Evolutionary conservation across 2,113 vertebrate genomes (phyloP).

Genomic region (Lepidiolamprologus cunningtoni): DNA sequence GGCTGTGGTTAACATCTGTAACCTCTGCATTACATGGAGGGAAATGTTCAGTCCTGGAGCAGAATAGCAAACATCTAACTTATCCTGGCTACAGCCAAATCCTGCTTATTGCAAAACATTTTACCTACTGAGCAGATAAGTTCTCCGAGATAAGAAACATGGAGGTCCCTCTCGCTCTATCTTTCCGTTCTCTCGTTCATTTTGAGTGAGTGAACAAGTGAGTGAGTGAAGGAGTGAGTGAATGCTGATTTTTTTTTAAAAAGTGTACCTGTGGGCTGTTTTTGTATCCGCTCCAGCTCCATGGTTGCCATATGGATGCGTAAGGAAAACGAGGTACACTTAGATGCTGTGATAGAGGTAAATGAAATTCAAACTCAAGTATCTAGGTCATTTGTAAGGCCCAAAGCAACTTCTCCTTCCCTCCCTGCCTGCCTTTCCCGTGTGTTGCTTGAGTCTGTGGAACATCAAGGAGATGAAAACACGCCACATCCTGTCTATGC

Average conservation of each 20-base stretch:
- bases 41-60: conserved; percentile 60
- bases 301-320: conserved; percentile 33
- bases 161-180: not conserved
- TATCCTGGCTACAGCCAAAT: conserved; percentile 24
- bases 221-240: not conserved
- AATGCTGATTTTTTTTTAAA: conserved; percentile 2
- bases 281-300: conserved; percentile 30
- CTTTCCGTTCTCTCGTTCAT: not conserved
- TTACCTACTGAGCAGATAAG: conserved; percentile 21
- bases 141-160: conserved; percentile 31
- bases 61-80: conserved; percentile 61
- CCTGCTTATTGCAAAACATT: conserved; percentile 42
- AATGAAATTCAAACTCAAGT: conserved; percentile 59
- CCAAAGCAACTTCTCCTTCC: conserved; percentile 61
- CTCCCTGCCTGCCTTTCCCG: conserved; percentile 57
- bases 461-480: conserved; percentile 69
- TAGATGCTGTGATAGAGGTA: conserved; percentile 57
- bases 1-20: conserved; percentile 68
- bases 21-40: conserved; percentile 60
- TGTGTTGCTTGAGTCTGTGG: conserved; percentile 52
- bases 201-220: not conserved
- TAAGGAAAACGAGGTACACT: conserved; percentile 44
- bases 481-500: conserved; percentile 56
- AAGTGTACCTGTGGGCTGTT: conserved; percentile 48
- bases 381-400: conserved; percentile 70